Evolutionary conservation across 2,797 vertebrate genomes (phyloP), one percentile per base, ranked within the genome.

Genomic region (Eulemur mongoz): DNA sequence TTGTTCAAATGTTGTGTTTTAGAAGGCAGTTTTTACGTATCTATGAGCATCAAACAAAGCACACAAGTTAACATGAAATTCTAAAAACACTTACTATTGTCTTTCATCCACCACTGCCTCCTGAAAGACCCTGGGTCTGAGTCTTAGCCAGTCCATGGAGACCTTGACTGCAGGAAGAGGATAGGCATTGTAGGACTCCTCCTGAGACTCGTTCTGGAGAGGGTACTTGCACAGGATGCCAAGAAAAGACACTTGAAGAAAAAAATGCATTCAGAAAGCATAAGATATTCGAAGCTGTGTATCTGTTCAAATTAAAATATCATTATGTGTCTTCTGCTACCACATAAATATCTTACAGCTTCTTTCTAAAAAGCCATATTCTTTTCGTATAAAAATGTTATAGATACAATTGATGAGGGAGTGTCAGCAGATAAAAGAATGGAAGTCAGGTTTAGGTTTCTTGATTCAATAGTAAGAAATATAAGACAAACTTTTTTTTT

Each of bases 111-210:
- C 99, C 0, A 99, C 99, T 0, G 98, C 98, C 96, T 99, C 99
- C 65, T 99, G 99, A 98, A 99, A 99, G 95, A 99, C 98, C 85
- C 98, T 99, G 91, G 99, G 99, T 85, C 99, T 98, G 97, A 99
- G 99, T 75, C 98, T 99, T 97, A 99, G 98, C 99, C 99, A 99
- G 97, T 99, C 99, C 99, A 99, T 99, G 10, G 99, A 99, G 86
- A 99, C 99, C 98, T 99, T 99, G 98, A 99, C 99, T 92, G 99
- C 99, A 38, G 99, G 99, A 91, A 99, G 99, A n/a, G 99, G 99
- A 97, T 99, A 99, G 38, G 99, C 99, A 78, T 99, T 99, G 98
- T 99, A 99, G 89, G 99, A 98, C 96, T 99, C 99, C 98, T 99
- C 99, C 4, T 98, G 99, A 98, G 98, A 99, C 97, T 99, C 99